Evolutionary conservation across 2,797 vertebrate genomes (phyloP), one percentile per base, ranked within the genome.

Genomic region (Notamacropus eugenii): DNA sequence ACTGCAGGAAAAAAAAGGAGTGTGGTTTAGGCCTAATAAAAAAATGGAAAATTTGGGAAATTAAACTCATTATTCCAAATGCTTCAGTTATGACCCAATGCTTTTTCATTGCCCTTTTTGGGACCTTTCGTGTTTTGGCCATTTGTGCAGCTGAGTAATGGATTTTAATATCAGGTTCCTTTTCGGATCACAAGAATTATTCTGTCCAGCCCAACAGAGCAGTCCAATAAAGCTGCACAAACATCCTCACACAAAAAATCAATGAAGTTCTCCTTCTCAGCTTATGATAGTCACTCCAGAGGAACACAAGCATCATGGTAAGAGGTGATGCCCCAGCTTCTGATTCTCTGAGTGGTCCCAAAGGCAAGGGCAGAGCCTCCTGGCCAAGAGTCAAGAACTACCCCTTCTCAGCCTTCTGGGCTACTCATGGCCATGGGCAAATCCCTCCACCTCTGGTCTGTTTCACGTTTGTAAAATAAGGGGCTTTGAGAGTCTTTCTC

Each of bases 61-160:
- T 98, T 97, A 98, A 98, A 97, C 97, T 95, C 96, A 97, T 98
- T 98, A 96, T 90, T 97, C 90, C 74, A 93, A 92, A 92, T 55
- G 95, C 90, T 91, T 96, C 55, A n/a, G 54, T 94, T 97, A 95
- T 95, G 97, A 96, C 96, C 96, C 97, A 92, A 94, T 98, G 96
- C 93, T 92, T 96, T 95, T 96, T 97, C 95, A 94, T 96, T 97
- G 97, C 93, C 94, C 95, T 90, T 57, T 95, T 97, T 93, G 95
- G 93, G 97, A 96, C 97, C 94, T 97, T 91, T 96, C 52, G 58
- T 87, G 13, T 90, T 91, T 94, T 94, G 29, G 74, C 12, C 56
- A 55, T 96, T 62, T 74, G 74, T 95, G 91, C 56, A 94, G 91
- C 29, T 97, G 96, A 97, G 90, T 97, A 94, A 97, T 96, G 95